A percentile compares a stretch with the other conserved stretches of the same genome.
These are phyloP conservation scores for Rosalia funebris DNA, from an alignment of 2,888 invertebrate species.

Conservation along the genomic window DNA sequence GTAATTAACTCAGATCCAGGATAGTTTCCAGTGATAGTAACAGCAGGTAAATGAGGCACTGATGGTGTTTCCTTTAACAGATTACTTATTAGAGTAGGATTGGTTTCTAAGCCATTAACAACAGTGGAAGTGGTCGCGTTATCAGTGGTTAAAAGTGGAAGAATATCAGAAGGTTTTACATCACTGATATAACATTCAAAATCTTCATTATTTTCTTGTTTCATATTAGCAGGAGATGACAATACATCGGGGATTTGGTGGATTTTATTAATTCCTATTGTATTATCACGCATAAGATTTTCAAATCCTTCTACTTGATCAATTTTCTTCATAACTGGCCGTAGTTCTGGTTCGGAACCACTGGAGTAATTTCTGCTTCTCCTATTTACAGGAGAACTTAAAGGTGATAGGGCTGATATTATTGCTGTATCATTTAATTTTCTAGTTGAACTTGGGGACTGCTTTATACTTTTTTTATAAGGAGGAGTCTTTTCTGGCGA, in stretches of 20 bases:
- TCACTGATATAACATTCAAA: conserved; percentile 56
- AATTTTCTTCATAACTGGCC: conserved; percentile 72
- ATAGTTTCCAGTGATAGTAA: conserved; percentile 42
- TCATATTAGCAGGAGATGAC: neutral
- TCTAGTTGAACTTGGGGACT: conserved; percentile 17
- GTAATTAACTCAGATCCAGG: conserved; percentile 35
- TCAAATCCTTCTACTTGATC: conserved; percentile 73
- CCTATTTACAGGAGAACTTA: conserved; percentile 47
- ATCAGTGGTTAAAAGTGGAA: conserved; percentile 59
- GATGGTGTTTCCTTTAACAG: conserved; percentile 70
- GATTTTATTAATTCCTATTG: conserved; percentile 59
- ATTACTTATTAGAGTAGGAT: conserved; percentile 77
- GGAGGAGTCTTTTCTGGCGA: conserved; percentile 72
- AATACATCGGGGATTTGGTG: conserved; percentile 56
- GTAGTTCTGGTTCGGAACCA: conserved; percentile 70
- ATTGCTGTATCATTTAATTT: conserved; percentile 22
- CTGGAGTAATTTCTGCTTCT: conserved; percentile 63
- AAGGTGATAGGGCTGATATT: conserved; percentile 46
- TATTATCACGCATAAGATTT: conserved; percentile 68
- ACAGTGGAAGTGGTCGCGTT: conserved; percentile 45
- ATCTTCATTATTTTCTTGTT: conserved; percentile 2
- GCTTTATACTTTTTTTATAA: conserved; percentile 55
- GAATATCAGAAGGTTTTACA: conserved; percentile 63
- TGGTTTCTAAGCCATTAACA: conserved; percentile 77
- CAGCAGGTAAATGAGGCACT: conserved; percentile 55